Evolutionary conservation across 2,888 invertebrate species (phyloP).

Genomic region (Elmis aenea): DNA sequence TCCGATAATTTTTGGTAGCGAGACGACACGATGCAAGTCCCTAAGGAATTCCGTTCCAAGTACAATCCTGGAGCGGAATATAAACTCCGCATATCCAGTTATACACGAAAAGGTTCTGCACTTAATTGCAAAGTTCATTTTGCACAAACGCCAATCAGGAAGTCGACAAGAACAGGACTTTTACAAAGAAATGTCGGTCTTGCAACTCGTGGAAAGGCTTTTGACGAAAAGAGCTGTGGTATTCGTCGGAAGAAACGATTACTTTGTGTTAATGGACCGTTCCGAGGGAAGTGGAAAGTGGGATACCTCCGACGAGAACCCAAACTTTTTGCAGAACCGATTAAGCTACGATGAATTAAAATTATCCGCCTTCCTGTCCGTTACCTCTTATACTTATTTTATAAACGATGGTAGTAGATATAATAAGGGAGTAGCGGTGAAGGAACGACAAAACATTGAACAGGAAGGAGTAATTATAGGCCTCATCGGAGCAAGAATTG

Average conservation of each 20-base stretch:
- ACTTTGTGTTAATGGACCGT: constrained; percentile 51
- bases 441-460: constrained; percentile 45
- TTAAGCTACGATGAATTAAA: constrained; percentile 63
- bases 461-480: constrained; percentile 49
- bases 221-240: constrained; percentile 53
- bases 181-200: constrained; percentile 55
- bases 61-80: constrained; percentile 40
- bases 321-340: constrained; percentile 51
- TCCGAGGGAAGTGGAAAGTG: constrained; percentile 51
- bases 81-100: constrained; percentile 60
- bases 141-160: constrained; percentile 55
- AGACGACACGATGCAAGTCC: constrained; percentile 35
- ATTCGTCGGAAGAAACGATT: constrained; percentile 50
- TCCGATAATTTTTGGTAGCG: constrained; percentile 43
- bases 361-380: constrained; percentile 54
- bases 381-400: constrained; percentile 57
- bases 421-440: constrained; percentile 49
- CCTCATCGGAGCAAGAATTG: constrained; percentile 52
- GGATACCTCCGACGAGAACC: constrained; percentile 53
- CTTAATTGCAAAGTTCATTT: constrained; percentile 59
- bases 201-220: constrained; percentile 54
- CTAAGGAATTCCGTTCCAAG: constrained; percentile 20
- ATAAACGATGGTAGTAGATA: constrained; percentile 55
- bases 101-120: constrained; percentile 62
- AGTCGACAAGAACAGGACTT: constrained; percentile 51